phyloP scores from a whole-genome alignment of 2,113 vertebrate genomes.

The Ptyas mucosa region DNA sequence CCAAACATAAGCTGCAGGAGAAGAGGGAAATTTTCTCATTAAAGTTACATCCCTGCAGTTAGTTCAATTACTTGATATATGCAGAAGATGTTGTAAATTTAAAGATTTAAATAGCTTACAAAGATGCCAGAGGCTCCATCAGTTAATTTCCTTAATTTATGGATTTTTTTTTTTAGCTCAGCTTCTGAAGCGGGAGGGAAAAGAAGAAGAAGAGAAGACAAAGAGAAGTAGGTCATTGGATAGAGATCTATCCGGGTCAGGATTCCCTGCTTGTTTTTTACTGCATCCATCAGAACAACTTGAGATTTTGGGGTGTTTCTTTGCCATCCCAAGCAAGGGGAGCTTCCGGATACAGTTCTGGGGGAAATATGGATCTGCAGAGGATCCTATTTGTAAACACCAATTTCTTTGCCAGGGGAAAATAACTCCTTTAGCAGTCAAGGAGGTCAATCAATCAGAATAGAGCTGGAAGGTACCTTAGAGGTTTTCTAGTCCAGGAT shows the following conservation, averaged over 20 bases:
- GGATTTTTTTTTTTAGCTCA: constrained; percentile 83
- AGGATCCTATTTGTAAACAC: not conserved
- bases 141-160: constrained; percentile 99
- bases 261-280: constrained; percentile 60
- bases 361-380: not conserved
- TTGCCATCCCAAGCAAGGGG: not conserved
- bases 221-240: constrained; percentile 88
- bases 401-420: not conserved
- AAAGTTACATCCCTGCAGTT: constrained; percentile 98
- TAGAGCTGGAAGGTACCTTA: not conserved
- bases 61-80: constrained; percentile 99
- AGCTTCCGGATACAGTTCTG: fast-evolving
- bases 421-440: not conserved
- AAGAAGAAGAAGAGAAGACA: constrained; percentile 65
- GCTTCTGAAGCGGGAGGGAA: constrained; percentile 72
- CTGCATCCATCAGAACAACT: constrained; percentile 32
- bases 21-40: constrained; percentile 92
- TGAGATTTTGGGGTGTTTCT: not conserved
- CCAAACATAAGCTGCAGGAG: constrained; percentile 83
- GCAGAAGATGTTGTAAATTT: constrained; percentile 99
- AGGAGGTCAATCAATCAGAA: not conserved
- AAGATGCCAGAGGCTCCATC: constrained; percentile 95
- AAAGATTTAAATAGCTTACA: constrained; percentile 99
- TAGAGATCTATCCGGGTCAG: constrained; percentile 74
- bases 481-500: not conserved